Conservation (phyloP, 2,113 vertebrate species). For the Bettongia penicillata region DNA sequence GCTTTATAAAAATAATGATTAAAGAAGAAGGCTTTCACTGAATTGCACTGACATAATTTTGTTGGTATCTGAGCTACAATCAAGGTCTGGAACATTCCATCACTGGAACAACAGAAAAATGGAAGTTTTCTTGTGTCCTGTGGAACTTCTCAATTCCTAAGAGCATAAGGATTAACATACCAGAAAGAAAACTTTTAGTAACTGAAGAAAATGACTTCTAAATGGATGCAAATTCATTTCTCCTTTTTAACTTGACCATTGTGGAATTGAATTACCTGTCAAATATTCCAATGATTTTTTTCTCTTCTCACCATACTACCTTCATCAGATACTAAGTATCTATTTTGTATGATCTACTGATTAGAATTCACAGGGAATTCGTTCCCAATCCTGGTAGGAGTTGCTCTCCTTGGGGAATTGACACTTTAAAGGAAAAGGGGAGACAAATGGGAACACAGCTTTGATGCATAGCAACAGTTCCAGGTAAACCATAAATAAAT, state of each 20-base stretch:
- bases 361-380: not conserved
- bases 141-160: constrained; percentile 21
- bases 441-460: constrained; percentile 16
- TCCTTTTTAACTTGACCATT: constrained; percentile 8
- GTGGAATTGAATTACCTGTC: not conserved
- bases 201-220: constrained; percentile 41
- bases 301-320: not conserved
- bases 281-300: constrained; percentile 14
- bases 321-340: constrained; percentile 38
- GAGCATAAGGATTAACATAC: not conserved
- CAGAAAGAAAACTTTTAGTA: constrained; percentile 10
- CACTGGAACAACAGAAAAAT: not conserved
- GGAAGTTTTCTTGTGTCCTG: not conserved
- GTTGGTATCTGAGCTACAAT: not conserved
- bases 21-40: not conserved
- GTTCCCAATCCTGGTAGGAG: not conserved
- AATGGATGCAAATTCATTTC: not conserved
- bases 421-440: constrained; percentile 14
- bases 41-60: not conserved
- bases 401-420: not conserved
- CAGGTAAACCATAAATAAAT: not conserved
- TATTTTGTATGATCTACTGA: not conserved
- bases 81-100: not conserved
- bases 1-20: not conserved
- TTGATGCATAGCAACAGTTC: not conserved